phyloP scores from a whole-genome alignment of 2,888 invertebrate genomes.

The Omphaloscelis lunosa region DNA sequence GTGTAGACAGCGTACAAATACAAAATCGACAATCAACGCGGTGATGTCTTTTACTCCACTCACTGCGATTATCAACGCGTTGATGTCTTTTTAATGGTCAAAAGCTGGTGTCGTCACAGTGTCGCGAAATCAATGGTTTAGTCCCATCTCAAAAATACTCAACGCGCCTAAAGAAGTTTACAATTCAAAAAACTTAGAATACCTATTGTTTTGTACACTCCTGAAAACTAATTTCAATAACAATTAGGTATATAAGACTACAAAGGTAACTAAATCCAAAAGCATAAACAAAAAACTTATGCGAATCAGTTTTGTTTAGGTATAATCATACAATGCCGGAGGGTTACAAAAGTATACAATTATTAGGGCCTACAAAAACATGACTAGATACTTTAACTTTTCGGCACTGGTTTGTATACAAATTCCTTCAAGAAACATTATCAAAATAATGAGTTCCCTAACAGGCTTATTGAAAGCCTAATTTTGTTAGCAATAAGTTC shows the following conservation, averaged over 20 bases:
- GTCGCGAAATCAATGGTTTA: no score
- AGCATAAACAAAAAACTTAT: not conserved
- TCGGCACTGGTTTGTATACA: slow-evolving; percentile 8
- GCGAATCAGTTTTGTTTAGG: not conserved
- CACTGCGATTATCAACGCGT: no score
- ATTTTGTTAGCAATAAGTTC: slow-evolving; percentile 50
- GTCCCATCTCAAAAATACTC: no score
- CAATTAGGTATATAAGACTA: not conserved
- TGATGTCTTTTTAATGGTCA: no score
- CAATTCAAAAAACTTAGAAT: no score
- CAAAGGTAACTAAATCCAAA: not conserved
- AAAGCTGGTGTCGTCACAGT: no score
- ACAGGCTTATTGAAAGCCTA: slow-evolving; percentile 36
- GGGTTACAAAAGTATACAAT: slow-evolving; percentile 23
- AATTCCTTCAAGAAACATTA: slow-evolving; percentile 41
- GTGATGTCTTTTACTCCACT: no score
- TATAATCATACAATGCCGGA: slow-evolving; percentile 16
- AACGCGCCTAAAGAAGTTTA: no score
- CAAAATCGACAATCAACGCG: no score
- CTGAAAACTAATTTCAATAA: not conserved
- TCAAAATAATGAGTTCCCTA: slow-evolving; percentile 51
- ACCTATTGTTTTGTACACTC: not conserved
- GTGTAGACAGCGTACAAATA: not conserved
- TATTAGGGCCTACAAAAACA: slow-evolving; percentile 6
- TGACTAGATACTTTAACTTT: slow-evolving; percentile 15